Percentiles rank a stretch among this genome's conserved stretches.
Conservation (phyloP, 1,140 invertebrate genomes). For the Phthorimaea operculella region DNA sequence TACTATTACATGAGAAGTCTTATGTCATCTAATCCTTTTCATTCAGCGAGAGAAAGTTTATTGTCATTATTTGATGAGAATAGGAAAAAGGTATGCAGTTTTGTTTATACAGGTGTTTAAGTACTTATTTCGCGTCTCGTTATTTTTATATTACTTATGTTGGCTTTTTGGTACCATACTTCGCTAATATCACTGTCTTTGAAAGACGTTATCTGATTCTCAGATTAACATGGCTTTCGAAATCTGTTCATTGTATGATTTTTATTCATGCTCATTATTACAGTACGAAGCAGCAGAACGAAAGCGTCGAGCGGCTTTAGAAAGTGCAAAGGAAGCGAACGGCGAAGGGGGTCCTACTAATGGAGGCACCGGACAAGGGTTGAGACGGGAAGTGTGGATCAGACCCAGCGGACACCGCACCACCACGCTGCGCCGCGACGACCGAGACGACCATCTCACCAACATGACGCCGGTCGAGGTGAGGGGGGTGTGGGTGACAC, state of each 20-base stretch:
- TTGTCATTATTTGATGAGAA: conserved; percentile 93
- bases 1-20: conserved; percentile 97
- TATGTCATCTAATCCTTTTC: conserved; percentile 92
- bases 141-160: too few species aligned
- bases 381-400: conserved; percentile 84
- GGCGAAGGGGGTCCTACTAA: conserved; percentile 38
- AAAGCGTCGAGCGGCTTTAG: conserved; percentile 75
- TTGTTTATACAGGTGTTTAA: not conserved
- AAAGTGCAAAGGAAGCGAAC: conserved; percentile 57
- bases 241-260: too few species aligned
- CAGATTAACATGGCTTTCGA: too few species aligned
- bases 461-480: conserved; percentile 80
- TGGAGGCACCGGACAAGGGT: conserved; percentile 39
- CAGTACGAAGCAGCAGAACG: conserved; percentile 85
- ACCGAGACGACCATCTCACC: conserved; percentile 74
- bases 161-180: too few species aligned
- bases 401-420: conserved; percentile 80
- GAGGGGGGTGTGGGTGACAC: conserved; percentile 20
- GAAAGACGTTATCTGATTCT: too few species aligned
- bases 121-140: too few species aligned
- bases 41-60: conserved; percentile 88
- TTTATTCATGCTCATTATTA: not conserved
- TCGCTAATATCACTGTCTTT: too few species aligned
- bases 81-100: conserved; percentile 82
- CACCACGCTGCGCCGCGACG: conserved; percentile 68